These are phyloP conservation scores for Tachina fera DNA, from an alignment of 2,888 invertebrate genomes.

Conservation along the genomic window DNA sequence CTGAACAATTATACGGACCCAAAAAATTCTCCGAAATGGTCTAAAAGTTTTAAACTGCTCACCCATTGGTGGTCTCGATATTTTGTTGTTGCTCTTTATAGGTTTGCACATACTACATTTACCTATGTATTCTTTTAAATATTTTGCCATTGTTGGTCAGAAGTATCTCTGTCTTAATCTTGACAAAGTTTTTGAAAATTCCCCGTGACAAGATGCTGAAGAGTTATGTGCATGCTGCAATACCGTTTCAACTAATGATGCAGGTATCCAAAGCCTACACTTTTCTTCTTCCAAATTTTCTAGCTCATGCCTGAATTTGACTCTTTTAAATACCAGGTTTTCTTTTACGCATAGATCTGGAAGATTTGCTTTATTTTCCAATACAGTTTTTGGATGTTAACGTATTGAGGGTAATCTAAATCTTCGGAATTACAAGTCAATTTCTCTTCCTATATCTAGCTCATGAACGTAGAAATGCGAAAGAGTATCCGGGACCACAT, in stretches of 20 bases:
- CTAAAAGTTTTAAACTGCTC: neutral
- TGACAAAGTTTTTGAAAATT: neutral
- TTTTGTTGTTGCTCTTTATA: neutral
- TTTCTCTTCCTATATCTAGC: neutral
- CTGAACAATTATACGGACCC: neutral
- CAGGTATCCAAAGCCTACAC: no score
- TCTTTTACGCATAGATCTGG: no score
- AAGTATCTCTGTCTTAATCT: neutral
- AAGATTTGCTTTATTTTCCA: neutral
- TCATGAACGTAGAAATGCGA: accelerated
- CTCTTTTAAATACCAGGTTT: neutral
- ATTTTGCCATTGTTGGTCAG: neutral
- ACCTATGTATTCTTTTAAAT: neutral
- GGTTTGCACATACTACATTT: neutral
- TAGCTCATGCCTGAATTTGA: no score
- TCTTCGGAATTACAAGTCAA: neutral
- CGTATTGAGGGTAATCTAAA: neutral
- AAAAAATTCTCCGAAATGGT: neutral
- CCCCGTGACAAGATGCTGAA: neutral
- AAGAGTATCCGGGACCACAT: neutral
- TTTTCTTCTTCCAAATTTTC: no score
- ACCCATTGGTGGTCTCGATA: neutral
- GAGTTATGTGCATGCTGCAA: neutral
- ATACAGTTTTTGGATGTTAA: neutral
- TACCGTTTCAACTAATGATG: no score